These are phyloP conservation scores for Pyralis farinalis DNA, from an alignment of 2,888 invertebrate species.

Conservation along the genomic window DNA sequence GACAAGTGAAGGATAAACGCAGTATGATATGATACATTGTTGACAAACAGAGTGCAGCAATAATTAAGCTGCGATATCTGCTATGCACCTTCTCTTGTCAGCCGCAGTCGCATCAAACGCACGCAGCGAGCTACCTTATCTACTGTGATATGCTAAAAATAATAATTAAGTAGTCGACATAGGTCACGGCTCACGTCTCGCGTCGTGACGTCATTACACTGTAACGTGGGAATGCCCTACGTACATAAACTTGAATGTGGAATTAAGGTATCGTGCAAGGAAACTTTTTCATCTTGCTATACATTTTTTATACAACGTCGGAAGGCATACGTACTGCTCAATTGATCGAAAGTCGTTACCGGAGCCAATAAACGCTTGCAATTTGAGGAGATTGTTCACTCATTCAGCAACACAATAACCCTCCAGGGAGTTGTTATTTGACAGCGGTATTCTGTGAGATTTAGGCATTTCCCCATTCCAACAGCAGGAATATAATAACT, in stretches of 20 bases:
- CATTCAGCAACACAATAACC: too few species aligned
- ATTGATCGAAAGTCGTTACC: too few species aligned
- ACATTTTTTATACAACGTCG: too few species aligned
- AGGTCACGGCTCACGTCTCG: slow-evolving; percentile 10
- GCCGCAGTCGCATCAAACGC: slow-evolving; percentile 28
- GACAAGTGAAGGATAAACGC: not conserved
- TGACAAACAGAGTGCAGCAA: slow-evolving; percentile 22
- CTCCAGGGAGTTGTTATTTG: too few species aligned
- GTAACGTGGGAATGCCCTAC: slow-evolving; percentile 35
- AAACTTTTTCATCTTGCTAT: too few species aligned
- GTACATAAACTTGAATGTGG: not conserved
- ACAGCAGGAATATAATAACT: too few species aligned
- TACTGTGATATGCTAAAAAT: slow-evolving; percentile 67
- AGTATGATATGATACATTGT: slow-evolving; percentile 8
- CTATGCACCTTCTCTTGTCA: slow-evolving; percentile 41
- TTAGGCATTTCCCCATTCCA: too few species aligned
- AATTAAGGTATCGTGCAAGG: too few species aligned
- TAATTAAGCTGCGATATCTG: slow-evolving; percentile 30
- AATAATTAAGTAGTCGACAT: slow-evolving; percentile 39
- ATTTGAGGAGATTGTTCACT: too few species aligned
- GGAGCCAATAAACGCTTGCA: too few species aligned
- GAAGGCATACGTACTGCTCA: too few species aligned
- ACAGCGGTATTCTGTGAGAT: too few species aligned
- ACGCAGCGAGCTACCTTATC: slow-evolving; percentile 44
- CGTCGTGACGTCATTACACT: slow-evolving; percentile 25